Evolutionary conservation across 2,797 vertebrate species (phyloP), one percentile per base, ranked within the genome.

Genomic region (Hybognathus amarus): DNA sequence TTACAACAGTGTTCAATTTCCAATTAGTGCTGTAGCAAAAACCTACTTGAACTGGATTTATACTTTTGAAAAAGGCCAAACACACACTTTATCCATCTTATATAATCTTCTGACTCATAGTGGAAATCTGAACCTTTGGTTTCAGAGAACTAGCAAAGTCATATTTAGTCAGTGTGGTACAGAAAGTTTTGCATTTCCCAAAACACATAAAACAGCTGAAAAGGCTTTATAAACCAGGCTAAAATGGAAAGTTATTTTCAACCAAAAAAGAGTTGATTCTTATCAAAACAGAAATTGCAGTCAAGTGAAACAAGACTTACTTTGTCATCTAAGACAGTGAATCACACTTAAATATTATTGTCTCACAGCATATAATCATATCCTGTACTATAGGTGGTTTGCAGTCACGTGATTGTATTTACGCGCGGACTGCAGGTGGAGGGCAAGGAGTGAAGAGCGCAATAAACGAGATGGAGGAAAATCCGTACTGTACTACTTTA

Each of bases 121-220:
- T 42, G 66, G 50, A 69, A 80, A 71, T 54, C 27, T 33, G 4
- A 71, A 59, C 67, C 24, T 15, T 27, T 82, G 9, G 22, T 27
- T 64, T 74, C 30, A 22, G 15, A 52, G 56, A 74, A 71, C 33
- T 24, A 17, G 6, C 8, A 54, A n/a, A 52, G 77, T 5, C 45
- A 68, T 52, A 24, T 52, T 80, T 12, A 70, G 8, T 30, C 11
- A 20, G 47, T 36, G 70, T 36, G 50, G 71, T 54, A 36, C 77
- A 79, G 63, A 47, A 79, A 38, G 38, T 12, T 56, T 56, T 30
- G 66, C 24, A 40, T 80, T 40, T 61, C 47, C 6, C 67, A 61
- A 81, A 73, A 73, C 68, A 11, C 67, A 18, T 47, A 45, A 20
- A 64, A 69, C 78, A 69, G 30, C 47, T 56, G 63, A 33, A 74